Percentiles rank a stretch among this genome's conserved stretches.
These are phyloP conservation scores for Bombyx mori DNA, from an alignment of 1,140 invertebrate species.

Conservation along the genomic window ASM3026992v2 NC_085127.1:11544501-11545000, in stretches of 20 bases:
- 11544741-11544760: no score
- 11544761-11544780: no score
- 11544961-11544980: conserved; percentile 40
- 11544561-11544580: conserved; percentile 29
- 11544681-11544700: no score
- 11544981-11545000: no score
- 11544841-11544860: conserved; percentile 1
- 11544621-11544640: conserved; percentile 23
- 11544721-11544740: no score
- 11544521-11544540: no score
- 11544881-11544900: conserved; percentile 39
- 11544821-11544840: background rate
- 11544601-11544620: conserved; percentile 11
- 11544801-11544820: background rate
- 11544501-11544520: no score
- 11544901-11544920: conserved; percentile 46
- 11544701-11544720: no score
- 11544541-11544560: background rate
- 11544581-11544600: conserved; percentile 26
- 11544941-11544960: conserved; percentile 51
- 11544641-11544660: conserved; percentile 19
- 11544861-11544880: background rate
- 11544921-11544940: conserved; percentile 27
- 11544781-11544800: no score
- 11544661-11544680: no score